Evolutionary conservation across 2,888 invertebrate genomes (phyloP).

Genomic region (Trissonchulus latispiculum): DNA sequence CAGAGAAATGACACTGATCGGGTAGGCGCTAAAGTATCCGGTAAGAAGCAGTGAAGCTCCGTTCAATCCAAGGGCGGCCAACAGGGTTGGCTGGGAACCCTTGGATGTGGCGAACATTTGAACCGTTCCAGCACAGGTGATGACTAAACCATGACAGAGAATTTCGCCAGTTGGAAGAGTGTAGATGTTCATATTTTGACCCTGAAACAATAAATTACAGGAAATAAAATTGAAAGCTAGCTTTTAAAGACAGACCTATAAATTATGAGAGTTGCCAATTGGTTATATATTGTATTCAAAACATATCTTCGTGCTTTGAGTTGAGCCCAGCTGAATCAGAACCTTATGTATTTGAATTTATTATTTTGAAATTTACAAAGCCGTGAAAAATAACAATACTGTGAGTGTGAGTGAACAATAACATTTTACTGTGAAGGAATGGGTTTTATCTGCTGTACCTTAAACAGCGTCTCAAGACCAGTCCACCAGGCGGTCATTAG

Average conservation of each 20-base stretch:
- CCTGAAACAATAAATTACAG: too few species aligned
- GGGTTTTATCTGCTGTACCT: too few species aligned
- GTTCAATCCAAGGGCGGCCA: conserved; percentile 14
- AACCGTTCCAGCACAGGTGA: conserved; percentile 15
- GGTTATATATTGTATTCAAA: too few species aligned
- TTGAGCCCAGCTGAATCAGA: too few species aligned
- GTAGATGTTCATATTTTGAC: background rate
- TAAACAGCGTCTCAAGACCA: conserved; percentile 15
- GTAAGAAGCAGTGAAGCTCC: conserved; percentile 6
- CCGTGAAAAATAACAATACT: too few species aligned
- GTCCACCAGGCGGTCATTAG: conserved; percentile 20
- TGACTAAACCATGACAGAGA: conserved; percentile 15
- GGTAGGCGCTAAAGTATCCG: background rate
- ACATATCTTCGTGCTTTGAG: too few species aligned
- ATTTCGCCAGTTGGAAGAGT: conserved; percentile 18
- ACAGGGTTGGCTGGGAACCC: conserved; percentile 16
- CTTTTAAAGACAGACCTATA: too few species aligned
- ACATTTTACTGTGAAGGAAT: too few species aligned
- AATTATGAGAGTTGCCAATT: too few species aligned
- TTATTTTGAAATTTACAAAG: background rate
- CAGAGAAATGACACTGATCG: conserved; percentile 4
- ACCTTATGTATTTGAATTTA: background rate
- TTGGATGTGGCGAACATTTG: conserved; percentile 21
- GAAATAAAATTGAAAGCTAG: too few species aligned
- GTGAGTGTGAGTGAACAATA: too few species aligned